Evolutionary conservation across 2,113 vertebrate genomes (phyloP), one percentile per base, ranked within the genome.

Genomic region (Hucho hucho): DNA sequence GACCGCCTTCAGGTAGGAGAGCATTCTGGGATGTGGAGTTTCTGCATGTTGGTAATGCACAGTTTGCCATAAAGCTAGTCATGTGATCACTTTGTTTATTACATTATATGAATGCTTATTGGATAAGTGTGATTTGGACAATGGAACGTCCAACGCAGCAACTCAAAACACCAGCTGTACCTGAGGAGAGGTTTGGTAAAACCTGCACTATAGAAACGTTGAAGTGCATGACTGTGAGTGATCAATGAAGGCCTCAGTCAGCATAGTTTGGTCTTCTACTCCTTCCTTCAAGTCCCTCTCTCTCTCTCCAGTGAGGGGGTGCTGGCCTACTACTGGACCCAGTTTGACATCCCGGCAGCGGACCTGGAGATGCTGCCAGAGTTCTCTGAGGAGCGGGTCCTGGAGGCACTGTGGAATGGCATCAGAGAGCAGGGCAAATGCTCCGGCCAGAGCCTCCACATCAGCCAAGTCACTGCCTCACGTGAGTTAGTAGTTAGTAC

Each of bases 1-100:
- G 78, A 87, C 88, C 14, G 93, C 91, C 9, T 94, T 93, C 87
- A 94, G 93, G 93, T 93, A 84, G 65, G 28, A 37, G 74, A 28
- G 25, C 25, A 29, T 2, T 3, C 32, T 59, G 11, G 28, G 24
- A 75, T 74, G 20, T 77, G 29, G 20, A 76, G 24, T 72, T 53
- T 20, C 14, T 22, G 12, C 7, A n/a, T 24, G 24, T 69, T 32
- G 22, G 28, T 47, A 3, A 58, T 32, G 24, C 20, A 11, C 14
- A 32, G 32, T 13, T 29, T 16, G 37, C 18, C 3, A 2, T 70
- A 59, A 59, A 68, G 32, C 64, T 70, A 1, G 22, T 13, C 25
- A 53, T 58, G 49, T 58, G 20, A 32, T 56, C 65, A 26, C 24
- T 56, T 43, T 18, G 14, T 53, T 53, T 16, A 5, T 18, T 16